phyloP scores from a whole-genome alignment of 2,113 vertebrate species.

The Meles meles region DNA sequence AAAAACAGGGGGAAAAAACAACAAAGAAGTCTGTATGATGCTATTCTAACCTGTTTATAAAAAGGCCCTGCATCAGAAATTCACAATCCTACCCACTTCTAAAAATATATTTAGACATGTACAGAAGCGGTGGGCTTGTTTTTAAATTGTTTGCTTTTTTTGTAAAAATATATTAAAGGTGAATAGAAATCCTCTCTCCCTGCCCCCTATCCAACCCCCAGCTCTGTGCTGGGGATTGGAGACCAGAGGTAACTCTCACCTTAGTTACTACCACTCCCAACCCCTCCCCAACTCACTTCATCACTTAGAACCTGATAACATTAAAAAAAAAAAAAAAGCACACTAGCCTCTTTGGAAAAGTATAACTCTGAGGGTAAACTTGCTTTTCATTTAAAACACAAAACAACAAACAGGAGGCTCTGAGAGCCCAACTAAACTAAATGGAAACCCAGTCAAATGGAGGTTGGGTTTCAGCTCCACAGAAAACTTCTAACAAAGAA shows the following conservation, averaged over 20 bases:
- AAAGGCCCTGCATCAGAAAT: conserved; percentile 77
- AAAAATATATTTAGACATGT: conserved; percentile 80
- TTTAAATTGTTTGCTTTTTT: conserved; percentile 74
- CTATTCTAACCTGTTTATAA: conserved; percentile 77
- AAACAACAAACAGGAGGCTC: conserved; percentile 67
- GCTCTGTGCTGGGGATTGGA: conserved; percentile 34
- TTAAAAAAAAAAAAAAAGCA: conserved; percentile 45
- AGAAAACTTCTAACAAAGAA: conserved; percentile 65
- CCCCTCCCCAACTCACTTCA: conserved; percentile 70
- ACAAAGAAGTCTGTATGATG: conserved; percentile 67
- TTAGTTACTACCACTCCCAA: conserved; percentile 61
- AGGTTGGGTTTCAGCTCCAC: conserved; percentile 66
- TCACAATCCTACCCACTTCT: conserved; percentile 78
- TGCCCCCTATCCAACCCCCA: conserved; percentile 31
- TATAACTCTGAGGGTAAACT: conserved; percentile 73
- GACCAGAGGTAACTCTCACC: conserved; percentile 67
- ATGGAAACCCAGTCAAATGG: conserved; percentile 48
- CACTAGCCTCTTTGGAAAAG: conserved; percentile 73
- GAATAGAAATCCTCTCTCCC: conserved; percentile 77
- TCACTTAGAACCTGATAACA: conserved; percentile 72
- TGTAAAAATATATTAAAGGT: conserved; percentile 80
- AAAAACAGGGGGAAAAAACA: conserved; percentile 44
- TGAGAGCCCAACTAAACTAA: conserved; percentile 62
- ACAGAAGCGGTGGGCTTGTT: conserved; percentile 76
- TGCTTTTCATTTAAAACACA: conserved; percentile 77